Percentiles rank a stretch among this genome's conserved stretches.
Evolutionary conservation across 2,888 invertebrate species (phyloP).

Genomic region (Hypolimnas misippus): DNA sequence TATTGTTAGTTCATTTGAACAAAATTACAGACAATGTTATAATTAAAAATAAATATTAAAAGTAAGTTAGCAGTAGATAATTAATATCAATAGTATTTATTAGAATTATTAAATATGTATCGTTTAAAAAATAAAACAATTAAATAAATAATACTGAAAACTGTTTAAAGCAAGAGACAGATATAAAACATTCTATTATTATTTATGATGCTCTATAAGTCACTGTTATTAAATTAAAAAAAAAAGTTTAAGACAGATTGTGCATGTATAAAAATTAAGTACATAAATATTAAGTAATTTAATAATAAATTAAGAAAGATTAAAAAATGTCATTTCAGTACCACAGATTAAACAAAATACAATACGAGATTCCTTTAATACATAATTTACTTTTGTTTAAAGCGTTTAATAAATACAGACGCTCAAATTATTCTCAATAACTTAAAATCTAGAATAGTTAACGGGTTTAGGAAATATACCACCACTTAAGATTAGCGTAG

Average conservation of each 20-base stretch:
- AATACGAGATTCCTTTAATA: slow-evolving; percentile 15
- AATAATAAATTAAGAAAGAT: neutral
- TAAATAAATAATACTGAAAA: too few relatives aligned
- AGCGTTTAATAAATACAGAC: neutral
- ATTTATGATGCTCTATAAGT: neutral
- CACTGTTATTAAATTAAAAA: neutral
- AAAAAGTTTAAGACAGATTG: neutral
- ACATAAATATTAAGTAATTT: slow-evolving; percentile 5
- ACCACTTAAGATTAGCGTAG: neutral
- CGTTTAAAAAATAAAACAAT: too few relatives aligned
- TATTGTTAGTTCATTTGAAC: neutral
- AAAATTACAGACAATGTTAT: too few relatives aligned
- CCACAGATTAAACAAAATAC: neutral
- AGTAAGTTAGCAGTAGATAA: too few relatives aligned
- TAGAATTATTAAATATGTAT: too few relatives aligned
- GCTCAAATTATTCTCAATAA: neutral
- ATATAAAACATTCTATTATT: too few relatives aligned
- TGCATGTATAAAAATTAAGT: neutral
- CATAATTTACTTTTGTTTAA: slow-evolving; percentile 1
- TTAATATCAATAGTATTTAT: too few relatives aligned
- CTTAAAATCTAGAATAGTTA: neutral
- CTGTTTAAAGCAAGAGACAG: too few relatives aligned
- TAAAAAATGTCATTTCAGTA: neutral
- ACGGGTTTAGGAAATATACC: neutral
- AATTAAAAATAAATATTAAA: too few relatives aligned